Conservation (phyloP, 2,113 vertebrate species). For the Edolisoma coerulescens region DNA sequence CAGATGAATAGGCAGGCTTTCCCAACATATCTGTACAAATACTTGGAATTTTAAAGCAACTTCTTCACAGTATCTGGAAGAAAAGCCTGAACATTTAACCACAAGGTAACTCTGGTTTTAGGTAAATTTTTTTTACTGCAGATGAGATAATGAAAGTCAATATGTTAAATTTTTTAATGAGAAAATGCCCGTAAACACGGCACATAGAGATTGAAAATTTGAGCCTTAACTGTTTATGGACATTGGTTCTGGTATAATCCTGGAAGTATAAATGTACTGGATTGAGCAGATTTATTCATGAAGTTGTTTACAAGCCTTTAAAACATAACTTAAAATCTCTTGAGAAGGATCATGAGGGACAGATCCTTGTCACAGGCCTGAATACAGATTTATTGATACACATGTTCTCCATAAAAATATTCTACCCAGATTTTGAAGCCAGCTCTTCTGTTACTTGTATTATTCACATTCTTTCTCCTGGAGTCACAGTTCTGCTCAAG, state of each 20-base stretch:
- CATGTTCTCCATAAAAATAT: fast-evolving
- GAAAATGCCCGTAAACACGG: fast-evolving
- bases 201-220: background rate
- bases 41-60: background rate
- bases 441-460: background rate
- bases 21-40: background rate
- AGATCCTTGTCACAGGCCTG: background rate
- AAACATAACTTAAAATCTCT: background rate
- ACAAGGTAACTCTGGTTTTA: background rate
- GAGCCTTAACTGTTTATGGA: background rate
- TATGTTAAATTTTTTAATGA: background rate
- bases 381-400: background rate
- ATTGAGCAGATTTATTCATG: background rate
- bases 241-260: background rate
- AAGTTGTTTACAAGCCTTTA: background rate
- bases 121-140: background rate
- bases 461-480: background rate
- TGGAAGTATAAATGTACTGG: background rate
- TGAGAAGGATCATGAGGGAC: background rate
- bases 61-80: background rate
- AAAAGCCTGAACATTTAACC: background rate
- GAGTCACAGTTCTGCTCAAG: background rate
- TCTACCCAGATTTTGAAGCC: background rate
- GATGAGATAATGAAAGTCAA: background rate
- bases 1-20: background rate